Percentiles rank a stretch among this genome's conserved stretches.
phyloP scores from a whole-genome alignment of 2,113 vertebrate genomes.

The Apus apus region DNA sequence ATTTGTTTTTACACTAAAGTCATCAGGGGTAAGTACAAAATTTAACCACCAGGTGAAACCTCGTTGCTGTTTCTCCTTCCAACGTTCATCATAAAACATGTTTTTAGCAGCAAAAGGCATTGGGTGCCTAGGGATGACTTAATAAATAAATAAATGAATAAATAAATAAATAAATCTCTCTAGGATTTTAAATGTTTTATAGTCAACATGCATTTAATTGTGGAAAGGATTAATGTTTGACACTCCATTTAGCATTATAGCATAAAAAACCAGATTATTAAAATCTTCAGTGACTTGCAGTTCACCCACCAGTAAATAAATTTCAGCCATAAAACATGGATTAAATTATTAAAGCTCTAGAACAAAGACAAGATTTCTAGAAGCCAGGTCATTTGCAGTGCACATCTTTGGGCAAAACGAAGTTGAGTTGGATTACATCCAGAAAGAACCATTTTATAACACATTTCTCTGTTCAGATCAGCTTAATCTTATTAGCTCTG shows the following conservation, averaged over 20 bases:
- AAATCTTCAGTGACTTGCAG: background rate
- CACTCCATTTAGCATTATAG: background rate
- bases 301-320: background rate
- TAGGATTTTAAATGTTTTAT: background rate
- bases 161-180: background rate
- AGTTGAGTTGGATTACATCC: background rate
- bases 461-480: background rate
- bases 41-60: slow-evolving; percentile 97
- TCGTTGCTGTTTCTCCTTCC: slow-evolving; percentile 94
- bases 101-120: slow-evolving; percentile 96
- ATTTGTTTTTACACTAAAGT: slow-evolving; percentile 87
- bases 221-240: background rate
- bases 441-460: background rate
- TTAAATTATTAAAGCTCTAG: background rate
- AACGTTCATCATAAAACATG: slow-evolving; percentile 96
- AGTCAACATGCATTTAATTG: background rate
- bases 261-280: background rate
- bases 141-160: background rate
- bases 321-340: background rate
- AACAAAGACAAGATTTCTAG: background rate
- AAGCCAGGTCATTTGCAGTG: background rate
- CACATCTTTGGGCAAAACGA: background rate
- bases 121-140: slow-evolving; percentile 92
- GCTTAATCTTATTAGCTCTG: background rate
- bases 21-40: slow-evolving; percentile 94